phyloP scores from a whole-genome alignment of 2,797 vertebrate genomes.

The Sebastes trivittatus region DNA sequence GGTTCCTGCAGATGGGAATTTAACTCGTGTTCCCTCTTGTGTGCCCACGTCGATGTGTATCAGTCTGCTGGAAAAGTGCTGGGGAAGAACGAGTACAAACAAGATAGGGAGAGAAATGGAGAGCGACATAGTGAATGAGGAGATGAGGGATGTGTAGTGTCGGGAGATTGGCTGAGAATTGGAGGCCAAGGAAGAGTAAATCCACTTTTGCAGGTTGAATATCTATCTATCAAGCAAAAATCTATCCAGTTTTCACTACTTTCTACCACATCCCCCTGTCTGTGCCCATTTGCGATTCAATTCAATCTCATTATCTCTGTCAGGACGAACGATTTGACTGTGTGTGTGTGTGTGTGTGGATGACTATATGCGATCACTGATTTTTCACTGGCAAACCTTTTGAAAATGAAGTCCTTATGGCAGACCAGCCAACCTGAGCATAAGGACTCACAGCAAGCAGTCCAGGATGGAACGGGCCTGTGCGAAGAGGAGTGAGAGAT shows the following conservation, averaged over 20 bases:
- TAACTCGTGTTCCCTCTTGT: background rate
- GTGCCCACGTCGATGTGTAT: background rate
- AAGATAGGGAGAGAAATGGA: constrained; percentile 4
- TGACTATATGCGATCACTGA: background rate
- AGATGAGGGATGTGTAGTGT: constrained; percentile 12
- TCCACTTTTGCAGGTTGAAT: constrained; percentile 14
- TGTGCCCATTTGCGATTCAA: constrained; percentile 23
- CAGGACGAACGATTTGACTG: background rate
- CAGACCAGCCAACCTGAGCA: constrained; percentile 34
- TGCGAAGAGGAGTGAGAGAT: constrained; percentile 2
- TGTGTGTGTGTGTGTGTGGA: background rate
- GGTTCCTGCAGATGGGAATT: background rate
- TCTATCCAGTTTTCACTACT: background rate
- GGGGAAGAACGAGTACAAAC: background rate
- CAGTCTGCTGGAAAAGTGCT: background rate
- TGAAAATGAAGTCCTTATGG: constrained; percentile 43
- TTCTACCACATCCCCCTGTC: constrained; percentile 2
- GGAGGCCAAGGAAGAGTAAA: constrained; percentile 10
- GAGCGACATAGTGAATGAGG: constrained; percentile 17
- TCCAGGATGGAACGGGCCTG: constrained; percentile 1
- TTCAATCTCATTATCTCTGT: constrained; percentile 27
- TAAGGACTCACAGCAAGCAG: constrained; percentile 33
- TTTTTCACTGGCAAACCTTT: constrained; percentile 34
- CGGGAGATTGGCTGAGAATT: constrained; percentile 14
- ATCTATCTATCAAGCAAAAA: constrained; percentile 19